Evolutionary conservation across 2,888 invertebrate species (phyloP).

Genomic region (Mylabris sibirica): DNA sequence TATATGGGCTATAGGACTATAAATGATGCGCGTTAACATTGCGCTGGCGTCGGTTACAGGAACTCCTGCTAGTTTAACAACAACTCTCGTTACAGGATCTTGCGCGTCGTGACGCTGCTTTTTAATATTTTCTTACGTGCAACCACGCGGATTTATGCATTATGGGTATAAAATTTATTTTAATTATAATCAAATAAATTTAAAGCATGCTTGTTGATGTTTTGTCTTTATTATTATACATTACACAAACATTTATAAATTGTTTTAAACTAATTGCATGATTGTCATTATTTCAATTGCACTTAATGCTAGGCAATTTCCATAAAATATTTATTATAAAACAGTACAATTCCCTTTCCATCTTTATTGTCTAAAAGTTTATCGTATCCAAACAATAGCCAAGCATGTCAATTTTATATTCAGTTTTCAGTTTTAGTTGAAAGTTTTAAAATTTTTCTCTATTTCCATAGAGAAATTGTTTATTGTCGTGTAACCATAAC

Average conservation of each 20-base stretch:
- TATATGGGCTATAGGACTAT: constrained; percentile 27
- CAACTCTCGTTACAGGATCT: constrained; percentile 38
- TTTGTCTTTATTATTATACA: not conserved
- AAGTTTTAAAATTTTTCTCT: not conserved
- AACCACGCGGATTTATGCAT: constrained; percentile 37
- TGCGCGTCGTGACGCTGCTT: constrained; percentile 36
- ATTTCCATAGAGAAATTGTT: not conserved
- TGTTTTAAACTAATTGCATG: not conserved
- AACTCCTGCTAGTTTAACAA: constrained; percentile 36
- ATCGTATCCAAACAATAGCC: not conserved
- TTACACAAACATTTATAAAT: not conserved
- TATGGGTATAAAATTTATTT: constrained; percentile 35
- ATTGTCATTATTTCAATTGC: not conserved
- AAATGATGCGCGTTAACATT: constrained; percentile 42
- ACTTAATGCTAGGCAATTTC: not conserved
- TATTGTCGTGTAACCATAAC: too few relatives aligned
- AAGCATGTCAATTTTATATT: not conserved
- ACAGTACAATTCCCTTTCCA: not conserved
- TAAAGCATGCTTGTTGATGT: constrained; percentile 13
- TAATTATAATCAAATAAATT: not conserved
- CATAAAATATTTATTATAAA: not conserved
- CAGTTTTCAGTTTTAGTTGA: not conserved
- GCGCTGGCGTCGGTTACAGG: constrained; percentile 38
- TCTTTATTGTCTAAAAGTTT: not conserved
- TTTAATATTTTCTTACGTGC: constrained; percentile 27